Evolutionary conservation across 1,140 invertebrate species (phyloP).

Genomic region (Himalopsyche phryganea): DNA sequence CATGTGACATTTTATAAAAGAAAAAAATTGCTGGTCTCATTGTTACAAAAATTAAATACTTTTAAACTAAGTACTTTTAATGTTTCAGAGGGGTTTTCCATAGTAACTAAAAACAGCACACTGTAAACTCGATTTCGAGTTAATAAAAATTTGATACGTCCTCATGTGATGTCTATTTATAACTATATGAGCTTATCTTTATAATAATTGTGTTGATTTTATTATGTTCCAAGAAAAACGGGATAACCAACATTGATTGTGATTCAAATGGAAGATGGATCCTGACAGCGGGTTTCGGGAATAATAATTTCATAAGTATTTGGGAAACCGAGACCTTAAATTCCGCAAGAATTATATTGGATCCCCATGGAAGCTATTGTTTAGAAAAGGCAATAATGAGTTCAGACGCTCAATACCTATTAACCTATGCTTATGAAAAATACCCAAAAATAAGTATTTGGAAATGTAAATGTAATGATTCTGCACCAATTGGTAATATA

Average conservation of each 20-base stretch:
- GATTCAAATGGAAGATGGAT: slow-evolving; percentile 12
- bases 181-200: too few relatives aligned
- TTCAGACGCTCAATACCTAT: slow-evolving; percentile 9
- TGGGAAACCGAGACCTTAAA: slow-evolving; percentile 5
- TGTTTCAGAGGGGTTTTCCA: too few relatives aligned
- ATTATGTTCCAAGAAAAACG: neutral
- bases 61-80: too few relatives aligned
- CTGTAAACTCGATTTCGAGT: too few relatives aligned
- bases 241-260: slow-evolving; percentile 10
- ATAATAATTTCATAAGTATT: slow-evolving; percentile 13
- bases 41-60: too few relatives aligned
- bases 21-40: too few relatives aligned
- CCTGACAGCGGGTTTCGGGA: slow-evolving; percentile 13
- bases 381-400: slow-evolving; percentile 7
- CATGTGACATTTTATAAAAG: too few relatives aligned
- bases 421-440: slow-evolving; percentile 14
- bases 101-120: too few relatives aligned
- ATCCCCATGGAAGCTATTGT: slow-evolving; percentile 5
- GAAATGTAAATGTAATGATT: neutral
- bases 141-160: too few relatives aligned
- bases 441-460: slow-evolving; percentile 11
- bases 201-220: neutral
- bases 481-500: slow-evolving; percentile 4
- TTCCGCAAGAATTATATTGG: neutral
- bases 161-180: too few relatives aligned